phyloP scores from a whole-genome alignment of 1,140 invertebrate species.

The Atta cephalotes region DNA sequence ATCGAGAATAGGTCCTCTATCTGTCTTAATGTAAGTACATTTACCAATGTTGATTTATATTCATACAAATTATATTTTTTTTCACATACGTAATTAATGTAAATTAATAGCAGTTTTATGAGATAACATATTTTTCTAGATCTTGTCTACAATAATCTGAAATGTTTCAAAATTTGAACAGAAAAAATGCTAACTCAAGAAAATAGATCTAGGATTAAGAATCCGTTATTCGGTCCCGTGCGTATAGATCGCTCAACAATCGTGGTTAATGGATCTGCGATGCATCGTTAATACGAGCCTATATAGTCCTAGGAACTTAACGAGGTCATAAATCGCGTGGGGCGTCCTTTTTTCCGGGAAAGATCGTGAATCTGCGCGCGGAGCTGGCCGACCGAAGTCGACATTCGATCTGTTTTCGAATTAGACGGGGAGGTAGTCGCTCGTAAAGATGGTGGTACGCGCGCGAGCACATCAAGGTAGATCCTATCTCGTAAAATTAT shows the following conservation, averaged over 20 bases:
- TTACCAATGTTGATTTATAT: too few relatives aligned
- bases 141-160: neutral
- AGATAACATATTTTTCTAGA: neutral
- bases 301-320: conserved; percentile 53
- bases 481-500: conserved; percentile 83
- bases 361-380: conserved; percentile 66
- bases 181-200: neutral
- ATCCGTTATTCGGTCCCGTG: conserved; percentile 9
- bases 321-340: conserved; percentile 67
- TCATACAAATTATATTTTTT: too few relatives aligned
- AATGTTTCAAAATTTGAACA: neutral
- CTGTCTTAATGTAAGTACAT: too few relatives aligned
- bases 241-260: conserved; percentile 48
- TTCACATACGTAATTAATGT: neutral
- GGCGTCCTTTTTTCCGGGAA: conserved; percentile 62
- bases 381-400: conserved; percentile 25
- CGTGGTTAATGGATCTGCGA: conserved; percentile 57
- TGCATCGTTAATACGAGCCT: conserved; percentile 38
- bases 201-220: conserved; percentile 35
- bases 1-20: too few relatives aligned
- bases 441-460: conserved; percentile 74
- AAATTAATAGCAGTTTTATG: neutral
- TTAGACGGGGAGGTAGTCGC: conserved; percentile 68
- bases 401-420: conserved; percentile 78
- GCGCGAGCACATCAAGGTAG: conserved; percentile 70